A percentile compares a stretch with the other conserved stretches of the same genome.
These are phyloP conservation scores for Chorisops tibialis DNA, from an alignment of 2,888 invertebrate genomes.

Conservation along the genomic window DNA sequence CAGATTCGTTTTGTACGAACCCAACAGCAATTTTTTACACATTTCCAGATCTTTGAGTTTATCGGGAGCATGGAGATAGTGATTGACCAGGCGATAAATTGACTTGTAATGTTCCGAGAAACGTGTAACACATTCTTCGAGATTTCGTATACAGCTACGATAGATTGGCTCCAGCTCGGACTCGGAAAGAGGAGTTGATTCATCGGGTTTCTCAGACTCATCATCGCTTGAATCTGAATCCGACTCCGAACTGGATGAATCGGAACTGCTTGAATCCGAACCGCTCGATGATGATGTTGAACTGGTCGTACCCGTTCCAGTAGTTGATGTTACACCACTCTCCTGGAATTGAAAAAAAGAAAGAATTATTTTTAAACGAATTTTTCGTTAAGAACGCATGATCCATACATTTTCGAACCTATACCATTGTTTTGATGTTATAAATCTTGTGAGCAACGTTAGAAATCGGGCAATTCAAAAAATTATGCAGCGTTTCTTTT, in stretches of 20 bases:
- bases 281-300: slow-evolving; percentile 52
- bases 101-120: slow-evolving; percentile 93
- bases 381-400: no score
- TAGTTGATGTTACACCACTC: slow-evolving; percentile 49
- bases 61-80: slow-evolving; percentile 70
- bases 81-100: slow-evolving; percentile 79
- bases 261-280: slow-evolving; percentile 55
- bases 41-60: slow-evolving; percentile 64
- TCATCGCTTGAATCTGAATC: slow-evolving; percentile 50
- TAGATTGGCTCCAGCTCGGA: slow-evolving; percentile 56
- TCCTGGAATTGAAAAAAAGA: slow-evolving; percentile 39
- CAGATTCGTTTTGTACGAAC: slow-evolving; percentile 64
- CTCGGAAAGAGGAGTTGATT: slow-evolving; percentile 37
- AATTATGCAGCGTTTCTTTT: no score
- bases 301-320: slow-evolving; percentile 47
- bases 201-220: slow-evolving; percentile 37
- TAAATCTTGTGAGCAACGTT: no score
- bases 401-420: no score
- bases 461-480: no score
- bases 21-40: slow-evolving; percentile 68
- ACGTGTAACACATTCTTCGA: slow-evolving; percentile 79
- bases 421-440: no score
- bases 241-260: slow-evolving; percentile 52
- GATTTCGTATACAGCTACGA: slow-evolving; percentile 67
- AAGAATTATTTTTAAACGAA: background rate